Conservation (phyloP, 2,888 invertebrate genomes). For the Busseola fusca region DNA sequence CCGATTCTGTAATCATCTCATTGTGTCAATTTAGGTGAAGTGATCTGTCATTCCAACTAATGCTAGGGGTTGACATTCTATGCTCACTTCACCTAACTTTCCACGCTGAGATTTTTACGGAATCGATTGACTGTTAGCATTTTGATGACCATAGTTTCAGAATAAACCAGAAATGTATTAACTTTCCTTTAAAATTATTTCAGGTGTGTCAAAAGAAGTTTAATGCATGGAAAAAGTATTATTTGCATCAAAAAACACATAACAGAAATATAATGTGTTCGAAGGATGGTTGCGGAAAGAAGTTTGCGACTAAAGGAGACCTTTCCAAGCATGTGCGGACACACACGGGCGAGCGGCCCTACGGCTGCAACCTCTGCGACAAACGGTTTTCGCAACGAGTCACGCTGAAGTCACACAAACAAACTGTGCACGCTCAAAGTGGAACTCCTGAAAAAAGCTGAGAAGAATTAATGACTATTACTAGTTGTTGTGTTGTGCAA, state of each 20-base stretch:
- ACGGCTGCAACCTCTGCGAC: constrained; percentile 72
- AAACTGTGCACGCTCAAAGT: constrained; percentile 64
- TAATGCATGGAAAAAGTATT: constrained; percentile 74
- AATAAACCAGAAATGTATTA: not conserved
- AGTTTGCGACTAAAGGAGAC: constrained; percentile 79
- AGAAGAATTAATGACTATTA: constrained; percentile 1
- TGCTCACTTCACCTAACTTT: too few relatives aligned
- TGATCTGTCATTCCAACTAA: too few relatives aligned
- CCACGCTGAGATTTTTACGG: too few relatives aligned
- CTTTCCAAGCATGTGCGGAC: constrained; percentile 79
- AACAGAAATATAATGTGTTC: constrained; percentile 73
- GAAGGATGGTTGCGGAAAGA: constrained; percentile 74
- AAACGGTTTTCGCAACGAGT: constrained; percentile 77
- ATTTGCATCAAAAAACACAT: constrained; percentile 77
- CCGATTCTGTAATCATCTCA: too few relatives aligned
- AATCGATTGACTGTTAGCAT: too few relatives aligned
- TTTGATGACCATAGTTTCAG: not conserved
- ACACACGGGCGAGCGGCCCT: constrained; percentile 84
- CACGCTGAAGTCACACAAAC: constrained; percentile 74
- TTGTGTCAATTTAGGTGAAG: too few relatives aligned
- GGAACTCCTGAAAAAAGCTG: constrained; percentile 8
- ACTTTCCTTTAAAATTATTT: not conserved
- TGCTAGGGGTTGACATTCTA: too few relatives aligned
- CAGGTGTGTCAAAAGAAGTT: constrained; percentile 80
- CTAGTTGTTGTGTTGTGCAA: constrained; percentile 1